Evolutionary conservation across 2,113 vertebrate species (phyloP).

Genomic region (Corydoras sp.): DNA sequence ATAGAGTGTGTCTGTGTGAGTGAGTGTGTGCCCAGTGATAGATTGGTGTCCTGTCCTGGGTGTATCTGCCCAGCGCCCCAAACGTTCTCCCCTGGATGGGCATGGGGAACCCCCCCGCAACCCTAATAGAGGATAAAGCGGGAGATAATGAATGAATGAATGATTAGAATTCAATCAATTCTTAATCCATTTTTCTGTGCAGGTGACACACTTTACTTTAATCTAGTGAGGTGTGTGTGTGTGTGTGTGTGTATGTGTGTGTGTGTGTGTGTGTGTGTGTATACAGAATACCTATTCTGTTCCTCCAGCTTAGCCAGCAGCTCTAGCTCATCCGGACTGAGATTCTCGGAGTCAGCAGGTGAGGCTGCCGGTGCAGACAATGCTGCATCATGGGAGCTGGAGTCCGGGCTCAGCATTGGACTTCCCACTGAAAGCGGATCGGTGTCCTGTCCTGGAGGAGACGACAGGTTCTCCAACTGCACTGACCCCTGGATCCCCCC

Average conservation of each 20-base stretch:
- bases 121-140: too few relatives aligned
- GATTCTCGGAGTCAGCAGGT: constrained; percentile 85
- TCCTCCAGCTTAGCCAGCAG: constrained; percentile 94
- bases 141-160: too few relatives aligned
- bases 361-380: constrained; percentile 73
- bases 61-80: too few relatives aligned
- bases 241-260: background rate
- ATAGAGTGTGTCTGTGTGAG: too few relatives aligned
- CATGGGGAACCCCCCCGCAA: too few relatives aligned
- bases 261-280: background rate
- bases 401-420: constrained; percentile 85
- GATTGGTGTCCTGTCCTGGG: too few relatives aligned
- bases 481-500: constrained; percentile 42
- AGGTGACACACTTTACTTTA: too few relatives aligned
- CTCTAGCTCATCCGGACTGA: constrained; percentile 91
- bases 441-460: constrained; percentile 55
- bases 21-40: too few relatives aligned
- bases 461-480: constrained; percentile 62
- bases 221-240: background rate
- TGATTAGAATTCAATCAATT: too few relatives aligned
- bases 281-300: constrained; percentile 79
- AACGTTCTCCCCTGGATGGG: too few relatives aligned
- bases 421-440: constrained; percentile 72
- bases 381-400: constrained; percentile 78
- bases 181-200: too few relatives aligned